A percentile compares a stretch with the other conserved stretches of the same genome.
Evolutionary conservation across 2,113 vertebrate genomes (phyloP).

Genomic region (Ibidorhyncha struthersii): DNA sequence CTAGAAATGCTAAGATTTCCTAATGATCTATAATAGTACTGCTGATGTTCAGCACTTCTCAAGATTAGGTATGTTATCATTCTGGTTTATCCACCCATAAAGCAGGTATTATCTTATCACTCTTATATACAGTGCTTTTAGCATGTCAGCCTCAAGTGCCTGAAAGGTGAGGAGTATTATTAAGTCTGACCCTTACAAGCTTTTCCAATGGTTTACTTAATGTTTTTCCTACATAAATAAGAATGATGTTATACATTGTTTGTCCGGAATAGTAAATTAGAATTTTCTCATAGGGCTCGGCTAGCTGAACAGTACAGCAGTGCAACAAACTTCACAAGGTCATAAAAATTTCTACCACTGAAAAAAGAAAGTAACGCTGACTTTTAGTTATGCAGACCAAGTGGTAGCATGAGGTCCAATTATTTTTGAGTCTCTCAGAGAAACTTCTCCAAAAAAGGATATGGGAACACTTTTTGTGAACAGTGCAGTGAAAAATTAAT

Average conservation of each 20-base stretch:
- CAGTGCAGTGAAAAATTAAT: neutral
- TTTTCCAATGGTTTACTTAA: neutral
- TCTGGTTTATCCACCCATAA: slow-evolving; percentile 11
- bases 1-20: slow-evolving; percentile 3
- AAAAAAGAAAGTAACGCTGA: neutral
- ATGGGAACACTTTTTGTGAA: neutral
- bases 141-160: neutral
- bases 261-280: neutral
- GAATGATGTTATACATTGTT: neutral
- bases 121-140: slow-evolving; percentile 35
- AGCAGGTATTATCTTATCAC: slow-evolving; percentile 55
- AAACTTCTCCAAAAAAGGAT: neutral
- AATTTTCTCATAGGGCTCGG: neutral
- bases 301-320: neutral
- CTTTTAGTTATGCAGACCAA: neutral
- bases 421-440: neutral
- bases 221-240: slow-evolving; percentile 8
- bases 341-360: neutral
- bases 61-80: slow-evolving; percentile 34
- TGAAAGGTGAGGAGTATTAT: slow-evolving; percentile 40
- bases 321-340: neutral
- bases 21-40: slow-evolving; percentile 18
- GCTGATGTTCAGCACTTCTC: slow-evolving; percentile 50
- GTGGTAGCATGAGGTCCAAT: neutral
- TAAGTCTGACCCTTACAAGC: slow-evolving; percentile 45